Base-by-base conservation (phyloP, 2,888 invertebrate species). In the Zygaena filipendulae region DNA sequence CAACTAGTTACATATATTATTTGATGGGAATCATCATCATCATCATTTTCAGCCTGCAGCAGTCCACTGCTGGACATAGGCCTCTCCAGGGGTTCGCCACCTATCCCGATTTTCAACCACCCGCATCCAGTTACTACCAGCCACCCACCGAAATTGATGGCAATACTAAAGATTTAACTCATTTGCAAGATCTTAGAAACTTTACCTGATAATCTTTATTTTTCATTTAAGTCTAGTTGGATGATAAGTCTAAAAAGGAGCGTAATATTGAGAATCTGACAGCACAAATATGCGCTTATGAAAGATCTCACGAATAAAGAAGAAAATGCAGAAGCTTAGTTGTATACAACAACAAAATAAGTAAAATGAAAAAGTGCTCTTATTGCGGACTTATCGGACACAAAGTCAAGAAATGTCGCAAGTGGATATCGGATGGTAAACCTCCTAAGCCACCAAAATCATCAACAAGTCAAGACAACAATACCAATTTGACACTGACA, bases 281-380 rank as follows among this genome's bases (percentile, higher is more conserved):
- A 16, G 7, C 16, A 6, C 5, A 16, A 6, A 6, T 16, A 7
- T 7, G 16, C 5, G 16, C 7, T 7, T 7, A 16, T 6, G 18
- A 4, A 21, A 4, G 12, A 11, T 3, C 14, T 14, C n/a, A 2
- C 11, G 8, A 18, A 25, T 18, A n/a, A 19, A 25, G 22, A 5
- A 25, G 22, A 29, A 22, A 25, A 21, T 16, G 16, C 16, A 6
- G 16, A 16, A 16, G 16, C 16, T n/a, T n/a, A n/a, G n/a, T n/a
- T n/a, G n/a, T n/a, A n/a, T n/a, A n/a, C n/a, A n/a, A n/a, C n/a
- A n/a, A n/a, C n/a, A n/a, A n/a, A n/a, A n/a, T n/a, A n/a, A n/a
- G n/a, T n/a, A n/a, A n/a, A n/a, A n/a, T n/a, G n/a, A n/a, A n/a
- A n/a, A n/a, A n/a, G n/a, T n/a, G n/a, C n/a, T n/a, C n/a, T n/a